Conservation (phyloP, 2,113 vertebrate genomes). For the Oncorhynchus gorbuscha region DNA sequence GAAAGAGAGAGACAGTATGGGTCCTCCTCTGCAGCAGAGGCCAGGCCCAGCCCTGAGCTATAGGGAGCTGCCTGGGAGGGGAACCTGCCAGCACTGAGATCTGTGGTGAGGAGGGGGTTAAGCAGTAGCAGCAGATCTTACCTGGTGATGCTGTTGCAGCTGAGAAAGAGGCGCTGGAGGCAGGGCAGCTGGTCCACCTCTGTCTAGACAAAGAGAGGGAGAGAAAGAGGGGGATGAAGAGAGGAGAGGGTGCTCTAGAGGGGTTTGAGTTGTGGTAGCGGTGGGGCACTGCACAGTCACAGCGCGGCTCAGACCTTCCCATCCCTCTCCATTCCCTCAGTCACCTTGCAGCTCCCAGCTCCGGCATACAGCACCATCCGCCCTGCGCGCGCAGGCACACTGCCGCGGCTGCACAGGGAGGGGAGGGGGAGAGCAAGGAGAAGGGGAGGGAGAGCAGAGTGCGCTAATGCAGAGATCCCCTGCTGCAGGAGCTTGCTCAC, state of each 20-base stretch:
- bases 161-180: slow-evolving; percentile 95
- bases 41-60: slow-evolving; percentile 24
- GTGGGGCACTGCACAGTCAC: slow-evolving; percentile 57
- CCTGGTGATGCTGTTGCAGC: slow-evolving; percentile 96
- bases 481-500: slow-evolving; percentile 75
- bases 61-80: neutral
- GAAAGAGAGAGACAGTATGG: neutral
- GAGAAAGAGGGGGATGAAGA: slow-evolving; percentile 39
- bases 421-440: slow-evolving; percentile 53
- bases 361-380: slow-evolving; percentile 68
- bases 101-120: slow-evolving; percentile 58
- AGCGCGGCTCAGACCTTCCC: slow-evolving; percentile 51
- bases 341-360: slow-evolving; percentile 78
- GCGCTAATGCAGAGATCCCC: slow-evolving; percentile 75
- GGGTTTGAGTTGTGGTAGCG: slow-evolving; percentile 14
- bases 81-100: slow-evolving; percentile 38
- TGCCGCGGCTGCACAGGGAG: slow-evolving; percentile 64
- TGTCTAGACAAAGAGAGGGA: slow-evolving; percentile 78
- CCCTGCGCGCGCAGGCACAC: slow-evolving; percentile 67
- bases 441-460: slow-evolving; percentile 59
- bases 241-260: slow-evolving; percentile 54
- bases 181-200: slow-evolving; percentile 92
- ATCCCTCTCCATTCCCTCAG: slow-evolving; percentile 68
- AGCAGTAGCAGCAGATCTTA: slow-evolving; percentile 70
- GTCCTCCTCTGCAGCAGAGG: slow-evolving; percentile 32